Evolutionary conservation across 2,888 invertebrate species (phyloP), one percentile per base, ranked within the genome.

Genomic region (Rhogogaster chlorosoma): DNA sequence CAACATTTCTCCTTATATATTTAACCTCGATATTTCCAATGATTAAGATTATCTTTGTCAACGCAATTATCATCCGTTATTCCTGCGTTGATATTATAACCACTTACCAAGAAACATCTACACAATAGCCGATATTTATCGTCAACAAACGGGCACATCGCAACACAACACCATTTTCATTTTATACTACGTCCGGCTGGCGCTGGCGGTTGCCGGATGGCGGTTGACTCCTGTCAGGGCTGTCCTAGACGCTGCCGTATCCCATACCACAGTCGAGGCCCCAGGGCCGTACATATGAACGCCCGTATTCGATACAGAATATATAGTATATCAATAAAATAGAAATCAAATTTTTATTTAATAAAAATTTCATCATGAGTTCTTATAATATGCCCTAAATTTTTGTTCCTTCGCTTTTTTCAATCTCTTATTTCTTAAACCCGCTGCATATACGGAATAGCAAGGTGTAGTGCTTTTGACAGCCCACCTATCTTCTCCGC

Each of bases 31-130:
- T 73, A 42, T 53, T 57, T 61, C 57, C 22, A 86, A 49, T 61
- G 12, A 18, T 22, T 18, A 71, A 3, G 26, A 26, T 71, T 71
- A 85, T 29, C 82, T 78, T 71, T 75, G 67, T 84, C 36, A 36
- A 78, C 80, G 80, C 32, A 71, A 64, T 18, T 29, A 0, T 15
- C 53, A 9, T 57, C 29, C 70, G 32, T 64, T 32, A n/a, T 12
- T 22, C 71, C 18, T 18, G 32, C 64, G 61, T n/a, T 26, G 67
- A 53, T 61, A 84, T 71, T 61, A 84, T 71, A 84, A 57, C n/a
- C 78, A 91, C 92, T 93, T 89, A 93, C 93, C 93, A 91, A 92
- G 88, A 91, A 92, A 89, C 93, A 92, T 93, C 90, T 91, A 93
- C 92, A 91, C 91, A 86, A 87, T 86, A 88, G 89, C 88, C 89